Evolutionary conservation across 1,140 invertebrate genomes (phyloP).

Genomic region (Schmidtea mediterranea): DNA sequence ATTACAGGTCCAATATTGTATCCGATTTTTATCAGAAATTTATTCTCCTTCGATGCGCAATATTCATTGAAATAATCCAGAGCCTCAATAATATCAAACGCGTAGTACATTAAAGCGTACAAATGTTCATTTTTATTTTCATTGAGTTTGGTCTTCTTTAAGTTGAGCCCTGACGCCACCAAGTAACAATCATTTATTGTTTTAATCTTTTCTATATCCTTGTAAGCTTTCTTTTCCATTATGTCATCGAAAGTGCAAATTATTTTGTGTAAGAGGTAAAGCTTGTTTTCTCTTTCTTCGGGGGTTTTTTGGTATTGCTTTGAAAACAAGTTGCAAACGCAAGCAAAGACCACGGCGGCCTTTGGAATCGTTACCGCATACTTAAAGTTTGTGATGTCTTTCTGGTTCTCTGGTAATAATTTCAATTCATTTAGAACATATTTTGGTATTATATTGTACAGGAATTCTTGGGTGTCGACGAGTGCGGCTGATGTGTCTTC

Average conservation of each 20-base stretch:
- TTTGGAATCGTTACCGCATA: constrained; percentile 79
- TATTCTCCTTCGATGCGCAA: constrained; percentile 46
- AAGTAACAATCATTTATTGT: constrained; percentile 82
- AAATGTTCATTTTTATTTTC: constrained; percentile 35
- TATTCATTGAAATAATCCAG: constrained; percentile 55
- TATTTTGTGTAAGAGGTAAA: not conserved
- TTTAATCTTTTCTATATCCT: constrained; percentile 78
- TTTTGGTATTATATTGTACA: constrained; percentile 78
- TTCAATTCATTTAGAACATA: constrained; percentile 74
- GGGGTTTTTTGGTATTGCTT: not conserved
- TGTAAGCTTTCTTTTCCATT: constrained; percentile 36
- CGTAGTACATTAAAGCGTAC: constrained; percentile 63
- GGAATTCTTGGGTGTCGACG: constrained; percentile 23
- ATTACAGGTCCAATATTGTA: constrained; percentile 54
- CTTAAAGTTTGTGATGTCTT: constrained; percentile 48
- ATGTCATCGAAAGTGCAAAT: constrained; percentile 2
- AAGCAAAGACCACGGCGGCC: constrained; percentile 72
- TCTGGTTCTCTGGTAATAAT: constrained; percentile 50
- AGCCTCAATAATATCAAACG: constrained; percentile 49
- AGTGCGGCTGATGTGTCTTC: no score
- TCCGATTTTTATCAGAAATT: constrained; percentile 49
- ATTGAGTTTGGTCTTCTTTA: constrained; percentile 33
- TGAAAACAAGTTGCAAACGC: constrained; percentile 53
- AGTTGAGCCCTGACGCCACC: constrained; percentile 67
- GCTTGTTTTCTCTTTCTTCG: not conserved